Percentiles rank a stretch among this genome's conserved stretches.
Conservation (phyloP, 1,140 invertebrate species). For the Theocolax elegans region DNA sequence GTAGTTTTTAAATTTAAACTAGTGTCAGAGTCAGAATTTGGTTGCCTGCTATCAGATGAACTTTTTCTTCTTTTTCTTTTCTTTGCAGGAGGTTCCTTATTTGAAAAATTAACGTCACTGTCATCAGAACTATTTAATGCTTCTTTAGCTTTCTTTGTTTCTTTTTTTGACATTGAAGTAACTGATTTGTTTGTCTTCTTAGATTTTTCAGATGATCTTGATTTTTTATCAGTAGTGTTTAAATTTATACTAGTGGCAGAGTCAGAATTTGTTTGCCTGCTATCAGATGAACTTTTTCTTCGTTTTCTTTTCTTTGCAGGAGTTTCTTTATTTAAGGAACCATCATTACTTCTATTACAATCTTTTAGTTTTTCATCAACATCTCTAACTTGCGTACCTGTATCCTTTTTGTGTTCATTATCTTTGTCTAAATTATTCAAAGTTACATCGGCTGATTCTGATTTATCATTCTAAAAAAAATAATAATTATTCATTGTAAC, state of each 20-base stretch:
- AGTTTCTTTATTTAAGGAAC: background rate
- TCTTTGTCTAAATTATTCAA: too few species aligned
- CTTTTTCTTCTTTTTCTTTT: constrained; percentile 47
- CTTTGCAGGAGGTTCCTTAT: constrained; percentile 26
- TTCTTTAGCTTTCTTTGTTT: constrained; percentile 62
- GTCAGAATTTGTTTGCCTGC: too few species aligned
- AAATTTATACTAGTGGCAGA: too few species aligned
- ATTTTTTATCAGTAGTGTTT: too few species aligned
- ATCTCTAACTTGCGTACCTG: background rate
- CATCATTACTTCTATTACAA: background rate
- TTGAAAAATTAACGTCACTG: constrained; percentile 52
- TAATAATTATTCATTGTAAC: too few species aligned
- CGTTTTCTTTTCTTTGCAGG: background rate
- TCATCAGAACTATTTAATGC: constrained; percentile 60
- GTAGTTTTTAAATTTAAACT: constrained; percentile 54
- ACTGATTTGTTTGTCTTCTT: constrained; percentile 51
- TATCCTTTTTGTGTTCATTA: background rate
- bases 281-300: background rate
- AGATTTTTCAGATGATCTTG: constrained; percentile 47
- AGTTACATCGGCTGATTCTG: too few species aligned
- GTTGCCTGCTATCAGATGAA: constrained; percentile 46
- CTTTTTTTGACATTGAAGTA: constrained; percentile 51
- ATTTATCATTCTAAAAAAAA: too few species aligned
- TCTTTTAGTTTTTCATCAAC: background rate
- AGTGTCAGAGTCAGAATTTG: constrained; percentile 51